These are phyloP conservation scores for Amphimedon queenslandica DNA, from an alignment of 37 sponge, comb jelly and placozoan species.

Conservation along the genomic window DNA sequence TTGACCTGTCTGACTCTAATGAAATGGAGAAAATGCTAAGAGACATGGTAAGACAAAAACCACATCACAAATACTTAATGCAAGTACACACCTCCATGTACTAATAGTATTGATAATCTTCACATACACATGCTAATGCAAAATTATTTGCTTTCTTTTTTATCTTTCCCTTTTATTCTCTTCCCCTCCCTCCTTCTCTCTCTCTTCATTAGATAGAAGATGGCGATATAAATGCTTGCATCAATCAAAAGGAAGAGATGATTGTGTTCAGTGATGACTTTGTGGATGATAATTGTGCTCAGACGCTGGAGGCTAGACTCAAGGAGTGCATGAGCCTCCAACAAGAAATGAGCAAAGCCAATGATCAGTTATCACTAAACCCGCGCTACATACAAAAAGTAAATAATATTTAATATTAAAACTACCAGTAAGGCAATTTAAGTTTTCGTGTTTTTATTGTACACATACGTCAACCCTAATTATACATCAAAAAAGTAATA, in stretches of 20 bases:
- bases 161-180: neutral
- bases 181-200: neutral
- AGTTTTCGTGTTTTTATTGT: neutral
- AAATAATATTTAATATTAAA: no score
- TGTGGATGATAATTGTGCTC: conserved; percentile 45
- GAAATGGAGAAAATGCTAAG: conserved; percentile 88
- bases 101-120: no score
- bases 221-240: conserved; percentile 82
- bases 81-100: neutral
- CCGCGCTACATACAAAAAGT: conserved; percentile 66
- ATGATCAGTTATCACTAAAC: conserved; percentile 55
- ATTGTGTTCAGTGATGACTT: conserved; percentile 84
- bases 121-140: no score
- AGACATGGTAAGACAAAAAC: conserved; percentile 65
- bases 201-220: conserved; percentile 74
- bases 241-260: conserved; percentile 77
- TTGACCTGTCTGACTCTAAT: conserved; percentile 41
- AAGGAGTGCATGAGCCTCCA: conserved; percentile 57
- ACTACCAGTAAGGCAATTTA: no score
- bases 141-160: neutral
- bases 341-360: conserved; percentile 44
- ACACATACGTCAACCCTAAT: no score
- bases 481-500: no score
- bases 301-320: conserved; percentile 1
- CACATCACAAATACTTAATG: neutral